These are phyloP conservation scores for Notarius lentiginosus DNA, from an alignment of 2,113 vertebrate species.

Conservation along the genomic window DNA sequence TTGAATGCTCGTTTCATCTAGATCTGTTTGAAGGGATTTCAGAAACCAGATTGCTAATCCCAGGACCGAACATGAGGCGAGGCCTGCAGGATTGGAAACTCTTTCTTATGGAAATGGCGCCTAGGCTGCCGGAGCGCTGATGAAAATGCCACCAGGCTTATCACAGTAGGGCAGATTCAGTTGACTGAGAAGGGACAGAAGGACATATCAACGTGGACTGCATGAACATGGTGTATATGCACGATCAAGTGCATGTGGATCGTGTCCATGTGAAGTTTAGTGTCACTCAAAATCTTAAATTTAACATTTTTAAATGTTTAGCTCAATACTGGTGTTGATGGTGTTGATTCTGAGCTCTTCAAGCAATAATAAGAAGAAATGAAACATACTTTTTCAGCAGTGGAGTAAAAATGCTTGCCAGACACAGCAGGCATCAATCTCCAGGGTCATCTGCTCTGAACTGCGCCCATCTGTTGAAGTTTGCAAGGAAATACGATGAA, in stretches of 20 bases:
- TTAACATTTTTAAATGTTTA: conserved; percentile 2
- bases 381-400: background rate
- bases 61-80: conserved; percentile 93
- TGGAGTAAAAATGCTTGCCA: background rate
- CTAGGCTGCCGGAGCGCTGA: conserved; percentile 72
- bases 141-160: conserved; percentile 88
- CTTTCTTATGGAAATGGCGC: conserved; percentile 90
- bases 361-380: conserved; percentile 8
- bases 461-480: conserved; percentile 32
- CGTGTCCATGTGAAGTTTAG: conserved; percentile 18
- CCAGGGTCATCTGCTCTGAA: conserved; percentile 26
- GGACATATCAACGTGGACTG: conserved; percentile 56
- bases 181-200: conserved; percentile 53
- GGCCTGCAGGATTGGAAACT: conserved; percentile 79
- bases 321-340: background rate
- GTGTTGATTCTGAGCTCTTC: background rate
- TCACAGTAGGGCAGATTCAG: conserved; percentile 81
- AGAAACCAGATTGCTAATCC: conserved; percentile 88
- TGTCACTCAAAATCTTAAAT: conserved; percentile 24
- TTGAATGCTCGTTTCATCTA: conserved; percentile 79
- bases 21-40: conserved; percentile 96
- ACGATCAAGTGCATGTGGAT: background rate
- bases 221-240: conserved; percentile 20
- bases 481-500: background rate
- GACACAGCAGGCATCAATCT: conserved; percentile 1